These are phyloP conservation scores for Grammomys surdaster DNA, from an alignment of 2,113 vertebrate genomes.

Conservation along the genomic window DNA sequence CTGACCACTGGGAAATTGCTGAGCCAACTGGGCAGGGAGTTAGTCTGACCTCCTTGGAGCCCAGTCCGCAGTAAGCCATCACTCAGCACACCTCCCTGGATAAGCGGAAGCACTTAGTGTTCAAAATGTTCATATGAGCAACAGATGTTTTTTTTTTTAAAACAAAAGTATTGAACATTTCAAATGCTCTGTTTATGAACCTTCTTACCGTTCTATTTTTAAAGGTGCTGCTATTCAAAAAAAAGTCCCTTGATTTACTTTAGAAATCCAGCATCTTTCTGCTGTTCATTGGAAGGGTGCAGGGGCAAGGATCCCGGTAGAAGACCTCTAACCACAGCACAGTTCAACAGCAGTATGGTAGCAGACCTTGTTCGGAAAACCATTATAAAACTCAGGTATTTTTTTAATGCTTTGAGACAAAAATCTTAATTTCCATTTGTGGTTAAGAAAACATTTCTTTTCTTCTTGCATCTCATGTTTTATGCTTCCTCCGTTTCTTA, in stretches of 20 bases:
- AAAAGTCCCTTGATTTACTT: constrained; percentile 66
- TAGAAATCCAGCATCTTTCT: constrained; percentile 41
- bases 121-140: constrained; percentile 74
- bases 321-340: constrained; percentile 54
- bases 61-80: constrained; percentile 86
- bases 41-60: constrained; percentile 80
- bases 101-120: constrained; percentile 79
- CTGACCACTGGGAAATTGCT: constrained; percentile 96
- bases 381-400: constrained; percentile 76
- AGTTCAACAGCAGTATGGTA: constrained; percentile 61
- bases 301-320: background rate
- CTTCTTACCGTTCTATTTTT: constrained; percentile 77
- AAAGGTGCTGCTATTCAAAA: constrained; percentile 49
- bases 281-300: constrained; percentile 6
- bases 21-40: constrained; percentile 92
- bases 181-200: constrained; percentile 77
- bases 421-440: constrained; percentile 72
- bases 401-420: constrained; percentile 47
- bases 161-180: constrained; percentile 67
- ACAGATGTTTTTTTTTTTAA: constrained; percentile 75
- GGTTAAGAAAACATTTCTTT: constrained; percentile 59
- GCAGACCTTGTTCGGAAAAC: constrained; percentile 71
- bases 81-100: constrained; percentile 89
- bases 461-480: constrained; percentile 45
- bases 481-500: constrained; percentile 60